Base-by-base conservation (phyloP, 2,113 vertebrate species). In the Phylloscopus whistleri region DNA sequence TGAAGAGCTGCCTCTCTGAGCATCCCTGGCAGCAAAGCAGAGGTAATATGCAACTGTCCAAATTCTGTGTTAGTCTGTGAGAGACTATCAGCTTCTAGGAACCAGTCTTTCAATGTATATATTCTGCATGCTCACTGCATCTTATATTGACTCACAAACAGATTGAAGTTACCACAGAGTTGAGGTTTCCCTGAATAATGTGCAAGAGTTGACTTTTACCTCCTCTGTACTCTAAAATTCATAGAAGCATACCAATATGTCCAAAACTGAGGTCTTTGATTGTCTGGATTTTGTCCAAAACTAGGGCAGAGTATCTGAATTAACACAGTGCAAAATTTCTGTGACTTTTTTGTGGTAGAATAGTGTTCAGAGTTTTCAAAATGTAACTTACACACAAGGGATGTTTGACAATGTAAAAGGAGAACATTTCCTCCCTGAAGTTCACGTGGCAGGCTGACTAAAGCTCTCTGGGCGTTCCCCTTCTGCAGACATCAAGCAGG, bases 381-480 rank as follows among this genome's bases (percentile, higher is more conserved):
- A 80, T 39, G 79, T 81, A 68, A 78, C 90, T 88, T 49, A 44
- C 11, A n/a, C 56, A 84, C 43, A 86, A 87, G 73, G 31, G 56
- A 39, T 51, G 43, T 70, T 67, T 90, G 84, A 88, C 67, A 88
- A 56, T 53, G 73, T 63, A 94, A 95, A 92, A 95, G 59, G 49
- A 95, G 90, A 96, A 90, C 76, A 79, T 87, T 93, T 94, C 79
- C 73, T 92, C 73, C 72, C 90, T 73, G 13, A 93, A 84, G 69
- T 84, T 96, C 95, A 94, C 60, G 28, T 95, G 88, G 64, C 69
- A 72, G 80, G 26, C 60, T 96, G 92, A 95, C 69, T 92, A 72
- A 94, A 90, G 56, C 44, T 90, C 60, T 91, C 76, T 68, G 90
- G 92, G 92, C 60, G 43, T 96, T 95, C 93, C 93, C 94, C 93